Evolutionary conservation across 1,140 invertebrate species (phyloP), one percentile per base, ranked within the genome.

Genomic region (Drosophila ficusphila): DNA sequence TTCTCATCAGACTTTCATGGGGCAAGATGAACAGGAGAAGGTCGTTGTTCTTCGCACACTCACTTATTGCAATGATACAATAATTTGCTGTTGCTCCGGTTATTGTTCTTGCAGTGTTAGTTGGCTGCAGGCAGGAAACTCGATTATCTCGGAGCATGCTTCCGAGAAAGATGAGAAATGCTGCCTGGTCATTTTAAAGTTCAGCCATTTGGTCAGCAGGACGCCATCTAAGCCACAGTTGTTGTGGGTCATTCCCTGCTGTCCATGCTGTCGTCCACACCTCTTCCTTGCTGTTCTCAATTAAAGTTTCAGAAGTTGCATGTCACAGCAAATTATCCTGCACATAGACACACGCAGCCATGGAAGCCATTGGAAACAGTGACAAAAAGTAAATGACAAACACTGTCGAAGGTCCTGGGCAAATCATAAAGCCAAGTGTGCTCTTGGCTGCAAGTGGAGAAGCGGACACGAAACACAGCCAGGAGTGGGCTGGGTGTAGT

Each of bases 291-390:
- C 51, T 54, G 48, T 27, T 54, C 53, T 64, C 82, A 86, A 86
- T 86, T 88, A 88, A 81, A 86, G 76, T 81, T 86, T 65, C 73
- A 76, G 60, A 65, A 86, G 65, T 72, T 73, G 81, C 81, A 86
- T 72, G 76, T 67, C 76, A 61, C 57, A 76, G 68, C 82, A 76
- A 81, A 81, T 85, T 86, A 85, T 81, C 29, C 76, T 81, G 16
- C 23, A 42, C 49, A 64, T 57, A 42, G 41, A 42, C 69, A 70
- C 29, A 33, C 49, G 31, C 33, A 53, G 23, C n/a, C 48, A 36
- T 44, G 33, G 39, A 54, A 38, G n/a, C 21, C 60, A 46, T 64
- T 44, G 60, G 14, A 25, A 44, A 34, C 31, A 72, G 54, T 51
- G 38, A 53, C 67, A 53, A 36, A 60, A 54, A 49, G 31, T 33